Base-by-base conservation (phyloP, 2,113 vertebrate species). In the Thalassoma bifasciatum region DNA sequence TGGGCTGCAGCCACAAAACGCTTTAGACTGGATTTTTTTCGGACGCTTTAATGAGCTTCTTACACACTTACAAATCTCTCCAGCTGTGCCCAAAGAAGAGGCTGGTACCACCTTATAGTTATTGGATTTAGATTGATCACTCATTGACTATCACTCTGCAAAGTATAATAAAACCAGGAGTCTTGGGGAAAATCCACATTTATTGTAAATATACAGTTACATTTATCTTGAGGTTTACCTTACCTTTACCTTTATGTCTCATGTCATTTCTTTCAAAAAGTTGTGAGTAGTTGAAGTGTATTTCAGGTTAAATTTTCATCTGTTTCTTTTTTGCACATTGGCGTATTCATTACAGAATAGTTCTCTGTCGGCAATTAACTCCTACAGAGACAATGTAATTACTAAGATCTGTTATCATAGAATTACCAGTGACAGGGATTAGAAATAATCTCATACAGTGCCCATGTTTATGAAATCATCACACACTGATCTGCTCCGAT, bases 331-430 rank as follows among this genome's bases (percentile, higher is more conserved):
- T n/a, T n/a, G n/a, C n/a, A n/a, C 22, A 58, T 70, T 46, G 12
- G 47, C 52, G 16, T 63, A 76, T 88, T 85, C 56, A 87, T 83
- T 75, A 78, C 58, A 50, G 60, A 71, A 72, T 52, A 37, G 23
- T 68, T 80, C 38, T 64, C 24, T 67, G 86, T 85, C 86, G 85
- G 76, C 76, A 90, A 82, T 90, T 81, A 92, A 59, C 81, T 89
- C 84, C 46, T 70, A 72, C 44, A 81, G 71, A 83, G 69, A 44
- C 69, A 84, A 64, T 75, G 71, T 89, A 90, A 91, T 93, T 91
- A 90, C 70, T 50, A 53, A 72, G 72, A 61, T 58, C 54, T 75
- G 69, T 87, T 88, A 91, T 93, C 75, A 63, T 60, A 54, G 58
- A 62, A 62, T 78, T 78, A 75, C 69, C 78, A 90, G 80, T 85